These are phyloP conservation scores for Heliangelus exortis DNA, from an alignment of 2,797 vertebrate species.

Conservation along the genomic window DNA sequence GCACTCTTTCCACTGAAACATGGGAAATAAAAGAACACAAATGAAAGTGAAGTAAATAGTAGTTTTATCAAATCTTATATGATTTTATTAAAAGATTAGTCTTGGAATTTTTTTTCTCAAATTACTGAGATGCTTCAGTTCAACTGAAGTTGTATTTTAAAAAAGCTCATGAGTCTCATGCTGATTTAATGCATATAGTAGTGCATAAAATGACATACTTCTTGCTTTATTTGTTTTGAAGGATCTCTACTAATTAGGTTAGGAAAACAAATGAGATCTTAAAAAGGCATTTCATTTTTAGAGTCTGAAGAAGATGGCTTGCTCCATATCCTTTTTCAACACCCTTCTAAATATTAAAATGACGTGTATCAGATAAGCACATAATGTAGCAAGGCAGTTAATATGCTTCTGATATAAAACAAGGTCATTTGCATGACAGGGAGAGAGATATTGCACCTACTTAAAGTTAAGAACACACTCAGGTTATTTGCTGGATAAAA, in stretches of 20 bases:
- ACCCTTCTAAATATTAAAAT: not conserved
- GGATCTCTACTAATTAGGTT: not conserved
- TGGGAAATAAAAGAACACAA: not conserved
- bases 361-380: fast-evolving
- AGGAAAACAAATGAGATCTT: not conserved
- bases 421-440: not conserved
- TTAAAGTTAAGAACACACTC: not conserved
- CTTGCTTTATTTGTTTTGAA: not conserved
- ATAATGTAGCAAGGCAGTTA: not conserved
- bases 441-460: not conserved
- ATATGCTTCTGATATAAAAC: not conserved
- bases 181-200: not conserved
- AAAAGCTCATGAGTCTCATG: not conserved
- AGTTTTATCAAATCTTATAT: not conserved
- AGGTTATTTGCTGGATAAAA: not conserved
- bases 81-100: not conserved
- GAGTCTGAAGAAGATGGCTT: not conserved
- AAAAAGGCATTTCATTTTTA: not conserved
- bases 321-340: not conserved
- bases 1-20: not conserved
- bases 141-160: not conserved
- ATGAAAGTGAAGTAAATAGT: not conserved
- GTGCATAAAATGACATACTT: not conserved
- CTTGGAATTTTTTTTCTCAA: not conserved
- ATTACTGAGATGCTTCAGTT: not conserved